Evolutionary conservation across 2,888 invertebrate species (phyloP), one percentile per base, ranked within the genome.

Genomic region (Caenorhabditis virilis): DNA sequence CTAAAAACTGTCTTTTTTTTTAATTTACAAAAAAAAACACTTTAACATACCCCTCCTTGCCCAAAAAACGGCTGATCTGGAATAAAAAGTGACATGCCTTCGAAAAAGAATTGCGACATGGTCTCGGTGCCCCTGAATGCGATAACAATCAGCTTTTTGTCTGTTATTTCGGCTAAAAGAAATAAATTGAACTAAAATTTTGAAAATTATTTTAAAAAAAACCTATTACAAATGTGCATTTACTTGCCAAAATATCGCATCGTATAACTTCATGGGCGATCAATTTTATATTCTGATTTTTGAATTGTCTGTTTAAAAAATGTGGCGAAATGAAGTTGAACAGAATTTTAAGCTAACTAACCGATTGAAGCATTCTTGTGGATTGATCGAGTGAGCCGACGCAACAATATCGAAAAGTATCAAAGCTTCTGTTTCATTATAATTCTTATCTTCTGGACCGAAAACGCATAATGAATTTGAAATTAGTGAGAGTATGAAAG

Each of bases 51-150:
- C 50, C 48, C 49, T 35, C 61, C 61, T 7, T 51, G 22, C 23
- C 46, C 47, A 38, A 50, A 53, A 56, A 55, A 56, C 7, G 55
- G 51, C 2, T 46, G 46, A 22, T 61, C 51, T 23, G 61, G 61
- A 20, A 56, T 36, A 36, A 61, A 56, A 11, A 46, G 25, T 22
- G 41, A 47, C 47, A 61, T 51, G 1, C 36, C 43, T 25, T 61
- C 61, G 20, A 56, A 61, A 35, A 61, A 61, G 20, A 61, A 56
- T n/a, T 61, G 61, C 5, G 51, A 50, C 50, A 56, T 51, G 1
- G 61, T 42, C 2, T 56, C 46, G 2, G 61, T 61, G 11, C 61
- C 61, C 16, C 61, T 46, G 5, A 56, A 42, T 7, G 55, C 50
- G 2, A 61, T 45, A 1, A 56, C 42, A 20, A 60, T 18, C 35